Base-by-base conservation (phyloP, 1,140 invertebrate genomes). In the Diuraphis noxia region DNA sequence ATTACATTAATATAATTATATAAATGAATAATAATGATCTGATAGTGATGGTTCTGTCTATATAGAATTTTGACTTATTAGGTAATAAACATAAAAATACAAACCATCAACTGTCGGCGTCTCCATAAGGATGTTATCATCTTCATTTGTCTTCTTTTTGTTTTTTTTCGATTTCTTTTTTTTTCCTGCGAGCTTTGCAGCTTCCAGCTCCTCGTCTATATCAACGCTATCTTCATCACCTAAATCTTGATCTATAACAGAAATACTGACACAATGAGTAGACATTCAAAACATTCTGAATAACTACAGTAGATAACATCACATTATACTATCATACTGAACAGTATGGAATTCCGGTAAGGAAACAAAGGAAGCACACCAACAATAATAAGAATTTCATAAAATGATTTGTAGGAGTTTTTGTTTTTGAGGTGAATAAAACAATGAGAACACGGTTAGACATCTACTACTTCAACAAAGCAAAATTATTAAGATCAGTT, bases 91-190 rank as follows among this genome's bases (percentile, higher is more conserved):
- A n/a, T 19, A 41, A 63, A 49, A 34, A 63, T 88, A 89, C 63
- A 43, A 72, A 72, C 40, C 40, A 89, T 77, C 40, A n/a, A 13
- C 9, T 30, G 0, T 41, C 2, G 9, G 0, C 4, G 40, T 10
- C 2, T 36, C 38, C 13, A 10, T 41, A 34, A 77, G 19, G 21
- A 77, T 89, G 2, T 30, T 8, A 2, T 63, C 88, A 2, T 89
- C 56, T 36, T 34, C 2, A 3, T 34, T 89, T 89, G 1, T 56
- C n/a, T 89, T 89, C 19, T 41, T 89, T 89, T 89, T 89, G 23
- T 21, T 89, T 77, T 89, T 89, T 34, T 89, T 63, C 19, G 56
- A 41, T 34, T 41, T 63, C 41, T 89, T 77, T 46, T 63, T 25
- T 88, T 72, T 72, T 19, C 25, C 36, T 10, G 7, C 41, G 0